Evolutionary conservation across 2,113 vertebrate species (phyloP), one percentile per base, ranked within the genome.

Genomic region (Melozone crissalis): DNA sequence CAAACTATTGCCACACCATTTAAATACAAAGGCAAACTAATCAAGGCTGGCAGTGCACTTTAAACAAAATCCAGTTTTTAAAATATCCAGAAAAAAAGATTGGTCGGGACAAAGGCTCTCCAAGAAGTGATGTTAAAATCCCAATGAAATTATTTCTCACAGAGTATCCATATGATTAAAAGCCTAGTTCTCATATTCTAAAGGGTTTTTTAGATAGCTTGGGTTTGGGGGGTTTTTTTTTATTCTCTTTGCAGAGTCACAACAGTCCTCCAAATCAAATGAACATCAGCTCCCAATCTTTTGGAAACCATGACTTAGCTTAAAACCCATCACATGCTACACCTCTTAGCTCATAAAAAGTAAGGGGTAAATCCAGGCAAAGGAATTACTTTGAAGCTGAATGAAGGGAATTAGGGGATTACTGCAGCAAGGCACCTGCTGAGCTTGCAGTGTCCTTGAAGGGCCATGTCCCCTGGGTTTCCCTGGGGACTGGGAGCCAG

Each of bases 341-440:
- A 72, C 33, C 27, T 89, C 37, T 54, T 65, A 54, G 41, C n/a
- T 69, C 85, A 92, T 19, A 80, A 82, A 87, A 92, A 91, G 62
- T 20, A 71, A 62, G 59, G 76, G 63, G 71, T 21, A 91, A 94
- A 95, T 88, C 72, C 55, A 92, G 54, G 82, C 71, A 61, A 66
- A 77, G 63, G 62, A 89, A 87, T 95, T 93, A 47, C 37, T 68
- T 28, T 46, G 77, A 87, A 93, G 17, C 41, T 88, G 82, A 93
- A 92, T 88, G 78, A 93, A 92, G 55, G 43, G 88, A 90, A 94
- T 94, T 86, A 93, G 63, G 46, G 61, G 85, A 95, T 96, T 88
- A 93, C 11, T 4, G 1, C 54, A 76, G 69, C 14, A 39, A 87
- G 73, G 71, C 58, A 76, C 55, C 75, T 72, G 79, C 71, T 79